These are phyloP conservation scores for Hypomecis punctinalis DNA, from an alignment of 2,888 invertebrate genomes.

Conservation along the genomic window DNA sequence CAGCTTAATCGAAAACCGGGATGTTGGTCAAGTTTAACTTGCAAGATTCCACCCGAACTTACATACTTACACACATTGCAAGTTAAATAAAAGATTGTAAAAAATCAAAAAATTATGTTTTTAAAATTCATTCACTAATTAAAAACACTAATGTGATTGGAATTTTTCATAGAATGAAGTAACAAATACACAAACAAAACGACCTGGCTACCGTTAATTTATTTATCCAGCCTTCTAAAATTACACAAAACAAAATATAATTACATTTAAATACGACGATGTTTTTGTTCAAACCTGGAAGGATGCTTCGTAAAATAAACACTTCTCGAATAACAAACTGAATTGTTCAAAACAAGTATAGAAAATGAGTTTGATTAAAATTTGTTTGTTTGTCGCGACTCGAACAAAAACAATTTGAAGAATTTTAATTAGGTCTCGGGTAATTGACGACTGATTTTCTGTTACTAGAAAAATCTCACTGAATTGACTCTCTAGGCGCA, in stretches of 20 bases:
- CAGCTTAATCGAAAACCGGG: too few species aligned
- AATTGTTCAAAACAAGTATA: conserved; percentile 25
- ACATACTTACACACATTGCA: too few species aligned
- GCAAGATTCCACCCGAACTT: too few species aligned
- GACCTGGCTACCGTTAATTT: not conserved
- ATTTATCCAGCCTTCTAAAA: conserved; percentile 1
- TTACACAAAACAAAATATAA: conserved; percentile 6
- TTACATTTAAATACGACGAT: conserved; percentile 15
- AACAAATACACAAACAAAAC: too few species aligned
- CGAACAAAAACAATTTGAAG: conserved; percentile 36
- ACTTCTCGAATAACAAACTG: conserved; percentile 28
- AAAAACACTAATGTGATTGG: too few species aligned
- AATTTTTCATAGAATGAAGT: too few species aligned
- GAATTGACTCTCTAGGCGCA: too few species aligned
- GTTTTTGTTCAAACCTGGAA: conserved; percentile 17
- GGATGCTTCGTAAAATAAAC: conserved; percentile 27
- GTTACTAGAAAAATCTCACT: conserved; percentile 15
- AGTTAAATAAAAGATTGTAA: too few species aligned
- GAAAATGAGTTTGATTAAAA: conserved; percentile 35
- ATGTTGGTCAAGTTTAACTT: too few species aligned
- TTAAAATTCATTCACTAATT: too few species aligned
- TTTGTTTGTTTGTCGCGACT: conserved; percentile 33
- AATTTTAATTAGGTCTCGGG: conserved; percentile 34
- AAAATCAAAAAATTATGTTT: too few species aligned
- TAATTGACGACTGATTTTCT: conserved; percentile 16